phyloP scores from a whole-genome alignment of 2,113 vertebrate species.

The Spea multiplicata region DNA sequence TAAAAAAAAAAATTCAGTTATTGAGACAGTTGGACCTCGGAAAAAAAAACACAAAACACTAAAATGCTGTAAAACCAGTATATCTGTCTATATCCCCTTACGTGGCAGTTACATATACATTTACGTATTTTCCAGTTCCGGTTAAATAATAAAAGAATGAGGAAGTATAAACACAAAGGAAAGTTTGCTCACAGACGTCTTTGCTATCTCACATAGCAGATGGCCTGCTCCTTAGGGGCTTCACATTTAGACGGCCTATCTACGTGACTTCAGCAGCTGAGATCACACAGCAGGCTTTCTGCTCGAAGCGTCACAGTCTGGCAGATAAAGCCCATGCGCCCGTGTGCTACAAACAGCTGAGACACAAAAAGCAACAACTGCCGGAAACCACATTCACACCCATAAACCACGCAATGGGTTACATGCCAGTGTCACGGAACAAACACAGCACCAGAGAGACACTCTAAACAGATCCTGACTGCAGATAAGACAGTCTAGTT shows the following conservation, averaged over 20 bases:
- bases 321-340: too few relatives aligned
- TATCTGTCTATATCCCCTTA: too few relatives aligned
- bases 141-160: too few relatives aligned
- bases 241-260: background rate
- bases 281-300: background rate
- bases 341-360: constrained; percentile 15
- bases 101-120: too few relatives aligned
- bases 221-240: constrained; percentile 5
- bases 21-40: background rate
- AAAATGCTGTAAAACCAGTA: background rate
- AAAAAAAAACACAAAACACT: background rate
- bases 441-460: too few relatives aligned
- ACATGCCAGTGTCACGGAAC: too few relatives aligned
- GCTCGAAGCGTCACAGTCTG: too few relatives aligned
- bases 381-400: constrained; percentile 17
- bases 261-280: constrained; percentile 30
- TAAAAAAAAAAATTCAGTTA: constrained; percentile 49
- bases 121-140: too few relatives aligned
- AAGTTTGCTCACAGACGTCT: background rate
- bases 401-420: background rate
- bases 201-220: constrained; percentile 5
- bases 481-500: too few relatives aligned
- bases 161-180: too few relatives aligned
- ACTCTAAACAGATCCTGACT: too few relatives aligned
- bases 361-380: constrained; percentile 28